phyloP scores from a whole-genome alignment of 2,888 invertebrate genomes.

The Pterostichus niger region DNA sequence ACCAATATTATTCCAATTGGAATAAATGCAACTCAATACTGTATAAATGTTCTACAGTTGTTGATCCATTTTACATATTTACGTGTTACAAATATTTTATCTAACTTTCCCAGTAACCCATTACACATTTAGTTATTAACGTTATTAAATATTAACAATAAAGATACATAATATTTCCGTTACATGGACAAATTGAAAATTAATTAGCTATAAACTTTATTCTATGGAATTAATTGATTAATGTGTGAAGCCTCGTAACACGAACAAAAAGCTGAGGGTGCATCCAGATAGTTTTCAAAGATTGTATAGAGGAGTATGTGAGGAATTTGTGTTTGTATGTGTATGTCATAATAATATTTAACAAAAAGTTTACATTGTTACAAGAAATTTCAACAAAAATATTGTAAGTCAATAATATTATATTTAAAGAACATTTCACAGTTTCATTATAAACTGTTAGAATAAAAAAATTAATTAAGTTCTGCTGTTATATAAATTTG shows the following conservation, averaged over 20 bases:
- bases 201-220: background rate
- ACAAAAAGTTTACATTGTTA: too few relatives aligned
- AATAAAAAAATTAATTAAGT: too few relatives aligned
- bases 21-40: background rate
- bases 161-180: background rate
- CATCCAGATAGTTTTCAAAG: too few relatives aligned
- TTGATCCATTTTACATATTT: constrained; percentile 32
- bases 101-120: too few relatives aligned
- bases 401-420: too few relatives aligned
- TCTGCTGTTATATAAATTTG: too few relatives aligned
- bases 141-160: constrained; percentile 8
- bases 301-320: too few relatives aligned
- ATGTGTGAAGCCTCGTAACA: background rate
- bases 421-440: too few relatives aligned
- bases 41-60: background rate
- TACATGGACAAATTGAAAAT: constrained; percentile 5
- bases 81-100: background rate
- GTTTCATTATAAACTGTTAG: too few relatives aligned
- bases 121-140: background rate
- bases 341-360: too few relatives aligned
- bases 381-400: too few relatives aligned
- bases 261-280: constrained; percentile 5
- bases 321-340: too few relatives aligned
- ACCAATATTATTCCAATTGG: constrained; percentile 7
- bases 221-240: background rate